A percentile compares a stretch with the other conserved stretches of the same genome.
phyloP scores from a whole-genome alignment of 2,113 vertebrate species.

The Paratilapia polleni region DNA sequence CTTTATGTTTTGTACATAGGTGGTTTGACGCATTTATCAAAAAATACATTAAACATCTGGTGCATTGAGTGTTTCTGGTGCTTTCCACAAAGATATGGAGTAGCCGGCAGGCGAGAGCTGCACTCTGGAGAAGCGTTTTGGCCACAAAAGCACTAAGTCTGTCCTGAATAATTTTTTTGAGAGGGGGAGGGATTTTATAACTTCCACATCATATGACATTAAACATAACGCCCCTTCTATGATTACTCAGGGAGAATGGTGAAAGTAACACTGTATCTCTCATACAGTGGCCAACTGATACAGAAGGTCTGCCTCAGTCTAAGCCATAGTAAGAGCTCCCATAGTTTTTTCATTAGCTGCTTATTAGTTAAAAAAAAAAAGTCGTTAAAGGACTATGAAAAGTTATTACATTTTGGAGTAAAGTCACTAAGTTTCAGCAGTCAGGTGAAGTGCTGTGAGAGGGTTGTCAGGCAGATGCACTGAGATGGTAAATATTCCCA shows the following conservation, averaged over 20 bases:
- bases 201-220: no score
- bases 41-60: background rate
- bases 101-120: background rate
- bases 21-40: background rate
- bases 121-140: background rate
- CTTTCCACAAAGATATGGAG: background rate
- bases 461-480: background rate
- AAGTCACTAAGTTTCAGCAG: background rate
- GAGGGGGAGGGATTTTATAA: no score
- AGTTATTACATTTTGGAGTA: background rate
- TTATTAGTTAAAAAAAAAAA: no score
- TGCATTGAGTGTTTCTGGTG: background rate
- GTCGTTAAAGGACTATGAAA: background rate
- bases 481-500: background rate
- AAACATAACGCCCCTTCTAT: no score
- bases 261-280: no score
- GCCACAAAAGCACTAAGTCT: no score
- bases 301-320: no score
- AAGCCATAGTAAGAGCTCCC: no score
- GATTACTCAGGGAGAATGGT: no score
- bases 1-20: background rate
- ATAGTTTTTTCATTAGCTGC: background rate
- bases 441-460: no score
- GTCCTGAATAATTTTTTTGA: no score
- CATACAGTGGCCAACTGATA: no score